Evolutionary conservation across 2,888 invertebrate species (phyloP).

Genomic region (Eupithecia centaureata): DNA sequence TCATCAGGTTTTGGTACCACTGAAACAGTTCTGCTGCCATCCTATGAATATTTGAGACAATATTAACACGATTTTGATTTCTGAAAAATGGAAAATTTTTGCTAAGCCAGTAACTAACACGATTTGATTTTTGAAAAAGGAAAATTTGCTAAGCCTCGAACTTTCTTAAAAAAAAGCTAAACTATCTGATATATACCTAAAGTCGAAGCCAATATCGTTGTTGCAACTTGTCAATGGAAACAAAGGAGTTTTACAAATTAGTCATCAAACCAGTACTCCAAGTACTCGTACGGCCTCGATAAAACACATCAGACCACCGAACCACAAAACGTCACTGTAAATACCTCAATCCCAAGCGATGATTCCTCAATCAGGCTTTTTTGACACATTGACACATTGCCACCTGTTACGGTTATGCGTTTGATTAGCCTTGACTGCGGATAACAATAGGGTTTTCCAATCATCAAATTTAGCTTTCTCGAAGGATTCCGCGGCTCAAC

Average conservation of each 20-base stretch:
- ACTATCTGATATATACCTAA: not conserved
- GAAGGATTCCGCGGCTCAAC: too few species aligned
- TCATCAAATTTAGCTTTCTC: not conserved
- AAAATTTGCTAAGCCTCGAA: not conserved
- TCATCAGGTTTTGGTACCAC: too few species aligned
- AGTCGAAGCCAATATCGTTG: not conserved
- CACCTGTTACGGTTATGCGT: not conserved
- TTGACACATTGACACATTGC: not conserved
- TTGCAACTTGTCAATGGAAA: not conserved
- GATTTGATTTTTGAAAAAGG: not conserved
- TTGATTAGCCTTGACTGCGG: not conserved
- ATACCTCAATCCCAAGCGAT: not conserved
- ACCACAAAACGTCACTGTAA: slow-evolving; percentile 18
- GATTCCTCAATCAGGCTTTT: slow-evolving; percentile 3
- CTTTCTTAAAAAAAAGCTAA: not conserved
- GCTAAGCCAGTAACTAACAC: too few species aligned
- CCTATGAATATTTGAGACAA: not conserved
- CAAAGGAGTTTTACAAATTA: slow-evolving; percentile 16
- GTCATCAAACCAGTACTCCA: slow-evolving; percentile 1
- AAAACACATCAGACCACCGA: not conserved
- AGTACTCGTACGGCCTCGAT: not conserved
- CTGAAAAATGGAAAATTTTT: not conserved
- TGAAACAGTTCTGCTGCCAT: not conserved
- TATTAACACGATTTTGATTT: not conserved
- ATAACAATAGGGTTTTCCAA: not conserved